These are phyloP conservation scores for Coptotermes formosanus DNA, from an alignment of 1,140 invertebrate species.

Conservation along the genomic window DNA sequence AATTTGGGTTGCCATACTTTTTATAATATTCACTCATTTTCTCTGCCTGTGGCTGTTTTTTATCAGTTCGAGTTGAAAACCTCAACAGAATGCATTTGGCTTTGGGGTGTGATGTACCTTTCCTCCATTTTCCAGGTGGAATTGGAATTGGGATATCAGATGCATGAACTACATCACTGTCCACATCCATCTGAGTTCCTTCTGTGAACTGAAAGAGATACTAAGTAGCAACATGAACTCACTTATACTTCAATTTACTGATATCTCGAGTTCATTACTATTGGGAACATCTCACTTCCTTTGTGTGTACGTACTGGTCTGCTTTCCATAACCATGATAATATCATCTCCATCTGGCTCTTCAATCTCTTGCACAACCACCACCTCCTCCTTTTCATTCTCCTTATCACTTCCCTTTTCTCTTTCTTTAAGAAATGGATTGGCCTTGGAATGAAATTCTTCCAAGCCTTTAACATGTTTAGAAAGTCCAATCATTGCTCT, in stretches of 20 bases:
- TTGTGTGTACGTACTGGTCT: background rate
- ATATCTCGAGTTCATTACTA: background rate
- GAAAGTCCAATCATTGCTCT: constrained; percentile 65
- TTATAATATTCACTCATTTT: constrained; percentile 63
- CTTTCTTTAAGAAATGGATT: constrained; percentile 44
- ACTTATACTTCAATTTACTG: background rate
- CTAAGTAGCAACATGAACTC: background rate
- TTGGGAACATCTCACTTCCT: background rate
- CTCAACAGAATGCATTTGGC: constrained; percentile 68
- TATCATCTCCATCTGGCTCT: constrained; percentile 19
- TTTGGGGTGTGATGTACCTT: constrained; percentile 61
- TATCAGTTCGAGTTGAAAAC: constrained; percentile 67
- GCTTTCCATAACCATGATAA: constrained; percentile 10
- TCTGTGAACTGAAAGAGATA: background rate
- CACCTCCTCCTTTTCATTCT: constrained; percentile 39
- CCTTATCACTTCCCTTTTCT: constrained; percentile 47
- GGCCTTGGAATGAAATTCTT: constrained; percentile 40
- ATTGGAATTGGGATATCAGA: constrained; percentile 56
- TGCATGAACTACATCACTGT: constrained; percentile 44
- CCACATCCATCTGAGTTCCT: background rate
- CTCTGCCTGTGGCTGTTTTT: constrained; percentile 59
- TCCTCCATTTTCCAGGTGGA: constrained; percentile 73
- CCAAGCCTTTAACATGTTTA: constrained; percentile 50
- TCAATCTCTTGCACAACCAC: constrained; percentile 41
- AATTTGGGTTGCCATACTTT: constrained; percentile 64